A percentile compares a stretch with the other conserved stretches of the same genome.
These are phyloP conservation scores for Lepas anatifera DNA, from an alignment of 2,888 invertebrate genomes.

Conservation along the genomic window DNA sequence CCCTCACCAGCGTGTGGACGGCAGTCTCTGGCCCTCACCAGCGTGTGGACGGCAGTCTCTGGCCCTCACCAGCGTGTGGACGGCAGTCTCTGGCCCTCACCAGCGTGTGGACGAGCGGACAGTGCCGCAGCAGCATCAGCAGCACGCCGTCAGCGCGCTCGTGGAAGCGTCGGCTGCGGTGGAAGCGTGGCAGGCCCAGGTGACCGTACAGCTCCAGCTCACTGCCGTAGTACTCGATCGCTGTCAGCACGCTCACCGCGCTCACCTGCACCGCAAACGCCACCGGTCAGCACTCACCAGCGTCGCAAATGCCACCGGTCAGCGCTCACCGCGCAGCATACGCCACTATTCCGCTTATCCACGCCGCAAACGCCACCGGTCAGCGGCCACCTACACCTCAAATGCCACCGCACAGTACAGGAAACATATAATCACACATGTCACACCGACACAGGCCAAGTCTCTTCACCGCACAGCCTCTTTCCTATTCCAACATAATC, in stretches of 20 bases:
- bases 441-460: too few species aligned
- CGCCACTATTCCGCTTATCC: too few species aligned
- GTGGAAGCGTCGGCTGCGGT: conserved; percentile 46
- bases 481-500: too few species aligned
- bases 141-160: conserved; percentile 56
- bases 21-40: too few species aligned
- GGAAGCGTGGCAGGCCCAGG: conserved; percentile 51
- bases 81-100: conserved; percentile 35
- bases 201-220: conserved; percentile 54
- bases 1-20: too few species aligned
- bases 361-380: too few species aligned
- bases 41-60: too few species aligned
- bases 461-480: too few species aligned
- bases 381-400: too few species aligned
- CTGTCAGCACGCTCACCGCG: conserved; percentile 41
- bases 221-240: conserved; percentile 48
- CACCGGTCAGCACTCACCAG: conserved; percentile 9
- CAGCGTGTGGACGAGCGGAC: conserved; percentile 52
- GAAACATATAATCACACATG: too few species aligned
- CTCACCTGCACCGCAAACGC: conserved; percentile 37
- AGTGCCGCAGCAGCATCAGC: conserved; percentile 51
- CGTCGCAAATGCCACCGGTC: background rate
- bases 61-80: background rate
- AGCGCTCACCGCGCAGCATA: too few species aligned
- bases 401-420: too few species aligned